Percentiles rank a stretch among this genome's conserved stretches.
These are phyloP conservation scores for Coilia nasus DNA, from an alignment of 2,797 vertebrate species.

Conservation along the genomic window DNA sequence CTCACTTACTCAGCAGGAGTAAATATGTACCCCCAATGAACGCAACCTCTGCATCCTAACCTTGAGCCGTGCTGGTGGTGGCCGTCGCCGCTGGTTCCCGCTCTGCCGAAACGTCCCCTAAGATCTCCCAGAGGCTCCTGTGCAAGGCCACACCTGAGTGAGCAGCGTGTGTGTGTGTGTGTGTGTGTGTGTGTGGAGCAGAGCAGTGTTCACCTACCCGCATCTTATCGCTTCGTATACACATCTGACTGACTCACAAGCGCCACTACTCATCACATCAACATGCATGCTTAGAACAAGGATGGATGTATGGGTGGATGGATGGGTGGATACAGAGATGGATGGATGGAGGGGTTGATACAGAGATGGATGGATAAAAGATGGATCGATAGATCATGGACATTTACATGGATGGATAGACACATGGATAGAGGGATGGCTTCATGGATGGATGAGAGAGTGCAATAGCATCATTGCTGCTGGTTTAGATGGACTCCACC, in stretches of 20 bases:
- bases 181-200: too few relatives aligned
- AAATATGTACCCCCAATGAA: neutral
- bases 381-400: neutral
- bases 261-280: neutral
- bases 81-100: neutral
- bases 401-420: neutral
- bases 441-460: neutral
- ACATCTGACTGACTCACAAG: slow-evolving; percentile 12
- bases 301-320: neutral
- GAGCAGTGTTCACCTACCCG: too few relatives aligned
- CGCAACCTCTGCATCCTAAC: neutral
- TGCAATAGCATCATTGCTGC: neutral
- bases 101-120: neutral
- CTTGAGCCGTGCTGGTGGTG: neutral
- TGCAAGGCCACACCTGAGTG: neutral
- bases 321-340: neutral
- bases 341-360: neutral
- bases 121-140: neutral
- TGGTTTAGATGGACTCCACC: too few relatives aligned
- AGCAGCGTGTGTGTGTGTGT: neutral
- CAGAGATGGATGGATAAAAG: neutral
- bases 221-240: neutral
- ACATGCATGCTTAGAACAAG: neutral
- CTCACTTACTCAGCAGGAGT: neutral
- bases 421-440: neutral